phyloP scores from a whole-genome alignment of 1,140 invertebrate species.

The Armadillidium nasatum region DNA sequence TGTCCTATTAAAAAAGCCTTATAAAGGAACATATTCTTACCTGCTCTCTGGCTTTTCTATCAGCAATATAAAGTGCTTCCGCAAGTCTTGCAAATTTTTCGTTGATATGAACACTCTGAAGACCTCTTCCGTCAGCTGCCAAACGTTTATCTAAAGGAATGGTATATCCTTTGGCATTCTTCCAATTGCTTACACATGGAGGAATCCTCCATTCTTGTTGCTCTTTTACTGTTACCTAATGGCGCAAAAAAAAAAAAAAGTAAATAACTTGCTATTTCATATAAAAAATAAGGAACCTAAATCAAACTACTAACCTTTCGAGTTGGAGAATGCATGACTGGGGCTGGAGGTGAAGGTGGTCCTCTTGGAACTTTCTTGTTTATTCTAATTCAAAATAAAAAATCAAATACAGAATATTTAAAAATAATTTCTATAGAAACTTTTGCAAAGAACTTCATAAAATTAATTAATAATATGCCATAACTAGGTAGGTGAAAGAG shows the following conservation, averaged over 20 bases:
- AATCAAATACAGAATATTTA: too few relatives aligned
- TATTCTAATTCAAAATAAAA: constrained; percentile 61
- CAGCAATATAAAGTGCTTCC: constrained; percentile 95
- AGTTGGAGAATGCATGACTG: constrained; percentile 95
- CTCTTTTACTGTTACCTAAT: constrained; percentile 93
- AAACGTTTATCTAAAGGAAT: constrained; percentile 97
- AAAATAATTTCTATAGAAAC: too few relatives aligned
- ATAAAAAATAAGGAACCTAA: too few relatives aligned
- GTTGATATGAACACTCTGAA: constrained; percentile 96
- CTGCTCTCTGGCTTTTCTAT: constrained; percentile 66
- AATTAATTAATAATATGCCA: too few relatives aligned
- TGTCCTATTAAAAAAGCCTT: not conserved
- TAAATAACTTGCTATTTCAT: too few relatives aligned
- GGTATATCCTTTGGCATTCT: constrained; percentile 98
- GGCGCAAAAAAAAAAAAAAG: constrained; percentile 70
- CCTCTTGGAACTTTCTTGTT: constrained; percentile 94
- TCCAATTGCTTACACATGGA: constrained; percentile 99
- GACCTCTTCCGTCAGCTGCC: constrained; percentile 93
- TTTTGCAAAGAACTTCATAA: too few relatives aligned
- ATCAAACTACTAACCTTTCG: constrained; percentile 75
- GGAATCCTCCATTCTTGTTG: constrained; percentile 99
- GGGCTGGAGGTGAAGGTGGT: constrained; percentile 94
- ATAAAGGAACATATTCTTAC: constrained; percentile 41
- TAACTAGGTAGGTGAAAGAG: too few relatives aligned
- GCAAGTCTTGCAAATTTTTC: constrained; percentile 99